Conservation (phyloP, 2,113 vertebrate species). For the Microcebus lehilahytsara region DNA sequence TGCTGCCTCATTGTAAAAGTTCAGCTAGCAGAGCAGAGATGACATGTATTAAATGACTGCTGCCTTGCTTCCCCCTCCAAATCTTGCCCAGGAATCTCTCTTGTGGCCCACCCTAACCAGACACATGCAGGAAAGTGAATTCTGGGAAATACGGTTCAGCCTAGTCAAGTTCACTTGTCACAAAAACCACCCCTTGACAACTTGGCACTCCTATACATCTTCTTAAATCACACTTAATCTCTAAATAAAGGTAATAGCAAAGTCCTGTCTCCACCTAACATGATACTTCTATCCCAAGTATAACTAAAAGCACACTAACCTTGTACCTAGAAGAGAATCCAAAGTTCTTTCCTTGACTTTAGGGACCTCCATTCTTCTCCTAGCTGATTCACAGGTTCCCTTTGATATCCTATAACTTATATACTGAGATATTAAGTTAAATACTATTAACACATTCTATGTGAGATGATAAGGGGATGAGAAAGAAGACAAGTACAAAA, state of each 20-base stretch:
- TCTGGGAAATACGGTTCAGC: background rate
- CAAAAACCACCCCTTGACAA: background rate
- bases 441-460: background rate
- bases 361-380: background rate
- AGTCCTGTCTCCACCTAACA: background rate
- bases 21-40: background rate
- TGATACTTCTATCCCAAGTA: background rate
- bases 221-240: background rate
- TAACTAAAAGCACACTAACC: background rate
- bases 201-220: background rate
- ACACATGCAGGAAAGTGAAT: background rate
- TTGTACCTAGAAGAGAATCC: background rate
- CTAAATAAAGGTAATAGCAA: background rate
- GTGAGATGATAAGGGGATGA: background rate
- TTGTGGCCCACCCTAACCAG: background rate
- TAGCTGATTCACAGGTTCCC: background rate
- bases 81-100: background rate
- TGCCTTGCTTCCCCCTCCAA: background rate
- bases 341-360: background rate
- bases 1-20: background rate
- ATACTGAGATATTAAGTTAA: background rate
- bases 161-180: background rate
- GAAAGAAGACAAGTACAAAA: constrained; percentile 1
- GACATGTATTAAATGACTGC: background rate
- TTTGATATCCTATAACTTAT: background rate